These are phyloP conservation scores for Rhorus exstirpatorius DNA, from an alignment of 2,888 invertebrate species.

Conservation along the genomic window DNA sequence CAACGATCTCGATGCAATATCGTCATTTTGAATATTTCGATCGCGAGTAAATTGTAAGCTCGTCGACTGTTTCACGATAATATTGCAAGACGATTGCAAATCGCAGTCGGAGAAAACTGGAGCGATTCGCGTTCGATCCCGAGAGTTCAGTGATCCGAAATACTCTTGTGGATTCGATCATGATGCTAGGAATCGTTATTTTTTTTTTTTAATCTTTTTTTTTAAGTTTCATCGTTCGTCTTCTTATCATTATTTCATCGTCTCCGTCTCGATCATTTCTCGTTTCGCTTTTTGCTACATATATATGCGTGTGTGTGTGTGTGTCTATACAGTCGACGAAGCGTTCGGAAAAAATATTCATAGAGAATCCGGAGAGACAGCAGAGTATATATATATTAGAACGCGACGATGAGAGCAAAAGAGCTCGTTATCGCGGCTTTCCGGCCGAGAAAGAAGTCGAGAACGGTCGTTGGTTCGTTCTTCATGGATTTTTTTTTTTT, in stretches of 20 bases:
- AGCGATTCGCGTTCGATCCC: slow-evolving; percentile 56
- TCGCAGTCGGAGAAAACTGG: slow-evolving; percentile 35
- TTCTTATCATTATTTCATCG: slow-evolving; percentile 27
- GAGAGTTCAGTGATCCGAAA: slow-evolving; percentile 67
- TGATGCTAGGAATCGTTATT: slow-evolving; percentile 36
- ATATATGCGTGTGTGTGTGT: background rate
- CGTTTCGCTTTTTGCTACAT: slow-evolving; percentile 6
- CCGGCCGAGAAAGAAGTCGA: slow-evolving; percentile 24
- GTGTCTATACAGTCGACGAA: background rate
- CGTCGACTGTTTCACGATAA: background rate
- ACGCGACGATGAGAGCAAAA: background rate
- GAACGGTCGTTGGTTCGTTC: slow-evolving; percentile 58
- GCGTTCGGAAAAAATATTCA: slow-evolving; percentile 45
- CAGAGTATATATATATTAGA: slow-evolving; percentile 22
- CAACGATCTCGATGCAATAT: too few relatives aligned
- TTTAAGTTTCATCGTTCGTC: slow-evolving; percentile 18
- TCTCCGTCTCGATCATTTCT: slow-evolving; percentile 1
- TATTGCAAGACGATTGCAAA: background rate
- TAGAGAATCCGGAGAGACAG: slow-evolving; percentile 46
- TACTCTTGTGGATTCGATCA: slow-evolving; percentile 47
- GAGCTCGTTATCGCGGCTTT: too few relatives aligned
- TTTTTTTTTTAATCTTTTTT: background rate
- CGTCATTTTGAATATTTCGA: too few relatives aligned
- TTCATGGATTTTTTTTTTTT: slow-evolving; percentile 14
- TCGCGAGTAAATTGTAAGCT: too few relatives aligned